phyloP scores from a whole-genome alignment of 1,140 invertebrate species.

The Tachypleus tridentatus region DNA sequence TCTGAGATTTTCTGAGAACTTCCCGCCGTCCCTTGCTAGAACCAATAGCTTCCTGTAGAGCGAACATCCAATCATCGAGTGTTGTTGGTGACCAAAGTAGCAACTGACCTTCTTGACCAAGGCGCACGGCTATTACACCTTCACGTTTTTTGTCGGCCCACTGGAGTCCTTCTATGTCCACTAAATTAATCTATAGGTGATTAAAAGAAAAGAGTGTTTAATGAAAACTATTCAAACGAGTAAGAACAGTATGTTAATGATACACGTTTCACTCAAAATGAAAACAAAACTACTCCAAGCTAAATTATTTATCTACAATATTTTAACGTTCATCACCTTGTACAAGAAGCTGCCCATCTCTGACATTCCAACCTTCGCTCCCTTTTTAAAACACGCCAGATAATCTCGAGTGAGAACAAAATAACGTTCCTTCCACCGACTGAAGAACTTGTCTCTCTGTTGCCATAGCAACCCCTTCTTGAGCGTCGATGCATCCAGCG shows the following conservation, averaged over 20 bases:
- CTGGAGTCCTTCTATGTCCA: conserved; percentile 50
- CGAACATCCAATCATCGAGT: conserved; percentile 25
- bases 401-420: conserved; percentile 55
- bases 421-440: conserved; percentile 54
- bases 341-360: conserved; percentile 58
- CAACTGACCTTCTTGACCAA: conserved; percentile 39
- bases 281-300: no score
- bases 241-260: no score
- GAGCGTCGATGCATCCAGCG: conserved; percentile 32
- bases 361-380: conserved; percentile 45
- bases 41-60: conserved; percentile 22
- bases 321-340: conserved; percentile 38
- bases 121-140: conserved; percentile 33
- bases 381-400: conserved; percentile 52
- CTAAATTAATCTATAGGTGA: conserved; percentile 42
- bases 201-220: no score
- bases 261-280: no score
- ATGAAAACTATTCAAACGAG: no score
- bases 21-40: conserved; percentile 23
- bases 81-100: conserved; percentile 37
- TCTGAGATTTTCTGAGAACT: conserved; percentile 22
- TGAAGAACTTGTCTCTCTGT: conserved; percentile 50
- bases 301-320: no score
- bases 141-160: conserved; percentile 48
- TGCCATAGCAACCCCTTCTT: conserved; percentile 52